Evolutionary conservation across 2,888 invertebrate species (phyloP).

Genomic region (Xestia sexstrigata): DNA sequence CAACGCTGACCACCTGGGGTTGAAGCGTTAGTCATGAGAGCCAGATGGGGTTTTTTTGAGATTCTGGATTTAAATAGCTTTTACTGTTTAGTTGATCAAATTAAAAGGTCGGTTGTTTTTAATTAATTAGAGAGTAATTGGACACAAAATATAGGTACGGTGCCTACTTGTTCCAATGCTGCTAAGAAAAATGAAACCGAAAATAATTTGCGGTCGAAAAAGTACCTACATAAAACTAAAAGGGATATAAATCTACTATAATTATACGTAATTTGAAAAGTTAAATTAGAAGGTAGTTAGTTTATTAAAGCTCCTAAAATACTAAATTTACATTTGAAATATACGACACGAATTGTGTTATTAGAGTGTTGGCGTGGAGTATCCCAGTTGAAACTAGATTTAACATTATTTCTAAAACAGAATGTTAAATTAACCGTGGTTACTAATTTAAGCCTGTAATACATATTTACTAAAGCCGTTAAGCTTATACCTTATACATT

Average conservation of each 20-base stretch:
- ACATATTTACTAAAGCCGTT: slow-evolving; percentile 42
- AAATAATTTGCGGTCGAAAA: neutral
- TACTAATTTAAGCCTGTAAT: slow-evolving; percentile 44
- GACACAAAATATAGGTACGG: neutral
- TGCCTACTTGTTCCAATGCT: too few relatives aligned
- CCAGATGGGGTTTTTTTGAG: slow-evolving; percentile 17
- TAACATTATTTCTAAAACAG: slow-evolving; percentile 55
- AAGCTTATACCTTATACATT: slow-evolving; percentile 42
- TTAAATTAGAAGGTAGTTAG: slow-evolving; percentile 41
- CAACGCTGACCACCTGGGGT: slow-evolving; percentile 35
- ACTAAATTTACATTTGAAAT: slow-evolving; percentile 49
- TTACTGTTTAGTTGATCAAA: neutral
- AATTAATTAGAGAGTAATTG: neutral
- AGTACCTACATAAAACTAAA: slow-evolving; percentile 8
- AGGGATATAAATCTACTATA: slow-evolving; percentile 6
- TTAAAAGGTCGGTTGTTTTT: neutral
- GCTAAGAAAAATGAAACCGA: neutral
- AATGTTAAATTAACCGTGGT: slow-evolving; percentile 49
- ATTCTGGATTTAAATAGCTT: slow-evolving; percentile 6
- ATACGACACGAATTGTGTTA: slow-evolving; percentile 41
- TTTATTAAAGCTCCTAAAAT: slow-evolving; percentile 42
- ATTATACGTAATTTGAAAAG: slow-evolving; percentile 42
- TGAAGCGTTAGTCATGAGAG: slow-evolving; percentile 4
- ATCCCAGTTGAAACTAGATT: slow-evolving; percentile 47
- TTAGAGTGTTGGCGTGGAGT: slow-evolving; percentile 41